Base-by-base conservation (phyloP, 2,888 invertebrate species). In the Nemurella pictetii region DNA sequence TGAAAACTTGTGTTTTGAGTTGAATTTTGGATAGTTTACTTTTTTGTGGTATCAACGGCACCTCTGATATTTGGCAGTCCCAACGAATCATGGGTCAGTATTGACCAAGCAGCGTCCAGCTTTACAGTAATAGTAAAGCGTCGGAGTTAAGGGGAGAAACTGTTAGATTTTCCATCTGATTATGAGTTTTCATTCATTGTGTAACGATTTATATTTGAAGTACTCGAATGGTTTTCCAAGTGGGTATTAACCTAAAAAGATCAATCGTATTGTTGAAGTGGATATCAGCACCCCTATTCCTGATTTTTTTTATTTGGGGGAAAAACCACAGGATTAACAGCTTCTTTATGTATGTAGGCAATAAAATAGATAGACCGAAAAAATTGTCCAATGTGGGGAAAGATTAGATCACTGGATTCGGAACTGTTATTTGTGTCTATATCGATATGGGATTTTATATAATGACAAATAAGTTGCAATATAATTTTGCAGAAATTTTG, bases 221-320 rank as follows among this genome's bases (percentile, higher is more conserved):
- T 81, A 55, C 20, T 27, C 25, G 81, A 81, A 28, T 81, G 81
- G 81, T 81, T 81, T 36, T 36, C n/a, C 28, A 35, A 81, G 81
- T 27, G 81, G 81, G 81, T 81, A 81, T 81, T 81, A 81, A 81
- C 81, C 81, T 81, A 36, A 81, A 81, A 81, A 81, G 81, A 81
- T 81, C 81, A 81, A 55, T 36, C 27, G 26, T 12, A 28, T 55
- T 55, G 36, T 81, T 81, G 36, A 81, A 36, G 35, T n/a, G 81
- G 81, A 36, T 35, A 55, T 36, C 26, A 5, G 5, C 30, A 28
- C 78, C 77, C 77, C 80, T 20, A 12, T 20, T 20, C 81, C 26
- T 35, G n/a, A 25, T 3, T 81, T 55, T 81, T 35, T 4, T 3
- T 81, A 26, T 81, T 35, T 4, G 36, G 36, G 55, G 55, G 27